Evolutionary conservation across 92 coral and sea anemone species (phyloP), one percentile per base, ranked within the genome.

Genomic region (Zoanthus sociatus): DNA sequence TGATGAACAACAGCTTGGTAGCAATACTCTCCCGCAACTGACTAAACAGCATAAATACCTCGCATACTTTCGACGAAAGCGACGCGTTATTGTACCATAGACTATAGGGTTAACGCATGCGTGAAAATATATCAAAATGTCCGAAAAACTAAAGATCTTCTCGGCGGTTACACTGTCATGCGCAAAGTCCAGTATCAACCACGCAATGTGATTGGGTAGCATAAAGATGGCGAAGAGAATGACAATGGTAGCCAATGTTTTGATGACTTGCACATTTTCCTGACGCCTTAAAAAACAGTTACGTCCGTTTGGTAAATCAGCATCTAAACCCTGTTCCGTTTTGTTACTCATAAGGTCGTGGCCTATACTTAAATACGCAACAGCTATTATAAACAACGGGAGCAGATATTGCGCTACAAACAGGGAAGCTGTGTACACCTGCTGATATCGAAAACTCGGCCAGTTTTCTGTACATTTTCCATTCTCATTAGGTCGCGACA

Each of bases 201-300:
- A 92, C 0, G 95, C 95, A 21, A 92, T 63, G 31, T 94, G 97
- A 42, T 79, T 76, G 3, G 97, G 97, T 14, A 94, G 83, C 93
- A 94, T 87, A 73, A 88, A 86, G 33, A 92, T 83, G 10, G 88
- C 92, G 55, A 92, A 94, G 4, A 88, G 78, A 32, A 92, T 69
- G 5, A 94, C 93, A 64, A 94, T 90, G 30, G 87, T 86, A 9
- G 92, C 87, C 54, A 94, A 84, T 6, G 89, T 88, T 84, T 94
- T 92, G 9, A 88, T 88, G 20, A 92, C 88, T 61, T 90, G 87
- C 5, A 87, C 79, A 87, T 93, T 92, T 67, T 94, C 96, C 9
- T 87, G 91, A 63, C 86, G 86, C 17, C 93, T 88, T 20, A 74
- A 81, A 26, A 11, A 70, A 46, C 26, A 44, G 45, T 66, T 81